Evolutionary conservation across 2,797 vertebrate genomes (phyloP), one percentile per base, ranked within the genome.

Genomic region (Pseudocheirus occidentalis): DNA sequence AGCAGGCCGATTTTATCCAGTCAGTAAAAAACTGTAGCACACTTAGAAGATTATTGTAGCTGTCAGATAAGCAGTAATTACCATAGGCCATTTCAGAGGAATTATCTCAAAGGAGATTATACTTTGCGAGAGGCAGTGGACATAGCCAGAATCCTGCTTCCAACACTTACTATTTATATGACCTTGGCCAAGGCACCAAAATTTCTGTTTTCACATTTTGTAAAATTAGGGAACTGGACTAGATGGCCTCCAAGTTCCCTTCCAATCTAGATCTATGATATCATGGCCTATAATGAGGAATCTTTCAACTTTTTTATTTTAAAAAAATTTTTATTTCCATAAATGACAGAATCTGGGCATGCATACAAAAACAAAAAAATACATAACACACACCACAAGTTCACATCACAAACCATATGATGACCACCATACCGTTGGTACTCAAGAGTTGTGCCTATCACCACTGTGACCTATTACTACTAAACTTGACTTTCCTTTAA

Each of bases 361-460:
- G 31, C 55, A 90, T 46, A 93, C 91, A 90, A 92, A 57, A 93
- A 53, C n/a, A 58, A 58, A 58, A 50, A 57, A 87, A 34, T 28
- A 81, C 34, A 89, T 11, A 81, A 87, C 21, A 50, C 13, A 66
- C 56, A 59, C 34, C 55, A 93, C 92, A 96, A 95, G 34, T n/a
- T 90, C 55, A 55, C 89, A 81, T 50, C 59, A 87, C 46, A 96
- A 95, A 57, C 14, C 40, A 50, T 46, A 40, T 9, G 9, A 87
- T 87, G 18, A 87, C 9, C 24, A 50, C 40, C 50, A 5, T 57
- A 53, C 93, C 5, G 89, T 53, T 90, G 29, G 21, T n/a, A 90
- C 12, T 14, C n/a, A 40, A 73, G 16, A 46, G 40, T 11, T 81
- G 73, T 40, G 34, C 13, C 40, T n/a, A n/a, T n/a, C n/a, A n/a